Evolutionary conservation across 2,888 invertebrate species (phyloP), one percentile per base, ranked within the genome.

Genomic region (Phalera bucephala): DNA sequence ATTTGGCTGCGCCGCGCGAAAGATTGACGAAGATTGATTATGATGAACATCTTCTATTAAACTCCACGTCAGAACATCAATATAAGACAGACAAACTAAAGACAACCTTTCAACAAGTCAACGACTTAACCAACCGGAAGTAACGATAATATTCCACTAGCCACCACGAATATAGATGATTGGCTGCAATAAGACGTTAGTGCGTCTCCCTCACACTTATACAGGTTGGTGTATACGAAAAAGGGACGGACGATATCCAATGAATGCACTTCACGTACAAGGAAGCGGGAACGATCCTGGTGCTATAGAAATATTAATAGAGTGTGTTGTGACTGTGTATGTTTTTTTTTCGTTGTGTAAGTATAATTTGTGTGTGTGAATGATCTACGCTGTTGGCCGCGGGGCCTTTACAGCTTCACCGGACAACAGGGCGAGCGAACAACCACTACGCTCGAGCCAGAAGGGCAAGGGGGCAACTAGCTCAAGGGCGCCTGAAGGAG

Each of bases 161-260:
- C 81, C 76, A 83, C 75, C 76, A 84, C 81, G 86, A 88, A 88
- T 89, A 85, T 84, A 86, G 87, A 87, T 87, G 87, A 87, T 86
- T 86, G 84, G 77, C 77, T 81, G 72, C 78, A 73, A 71, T 71
- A 77, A 78, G 80, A 77, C 78, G 64, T 58, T 60, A 45, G 45
- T n/a, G 19, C 36, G 19, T 47, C 60, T 36, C 45, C 69, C 75
- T 69, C 75, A 36, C 43, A 72, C 70, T 11, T 39, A 49, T 40
- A n/a, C n/a, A n/a, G n/a, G 36, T 35, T 35, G 36, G 40, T 31
- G 8, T 17, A 39, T 33, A 33, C 27, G 20, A 33, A 15, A 52
- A 25, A 39, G 38, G 71, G 79, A 81, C 36, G 44, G 45, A 44
- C 37, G 35, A 64, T 48, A 44, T 51, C 52, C 66, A 72, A 74